These are phyloP conservation scores for Platyrinchus mystaceus DNA, from an alignment of 2,797 vertebrate species.

Conservation along the genomic window DNA sequence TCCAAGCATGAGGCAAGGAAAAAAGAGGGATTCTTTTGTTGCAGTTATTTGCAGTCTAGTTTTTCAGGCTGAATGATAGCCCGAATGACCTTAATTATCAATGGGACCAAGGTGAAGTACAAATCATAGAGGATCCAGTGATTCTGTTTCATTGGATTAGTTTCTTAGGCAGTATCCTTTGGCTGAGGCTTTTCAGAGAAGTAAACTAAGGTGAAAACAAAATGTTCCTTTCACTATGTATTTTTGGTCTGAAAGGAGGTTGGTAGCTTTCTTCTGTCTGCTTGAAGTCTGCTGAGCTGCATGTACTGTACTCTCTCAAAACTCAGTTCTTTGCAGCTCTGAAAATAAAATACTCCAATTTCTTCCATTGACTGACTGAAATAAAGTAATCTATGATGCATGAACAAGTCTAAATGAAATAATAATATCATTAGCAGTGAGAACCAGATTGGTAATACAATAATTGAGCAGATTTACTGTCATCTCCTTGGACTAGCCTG, in stretches of 20 bases:
- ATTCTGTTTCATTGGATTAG: constrained; percentile 85
- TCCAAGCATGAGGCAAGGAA: background rate
- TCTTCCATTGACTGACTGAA: constrained; percentile 89
- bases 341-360: constrained; percentile 84
- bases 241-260: constrained; percentile 25
- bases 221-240: constrained; percentile 27
- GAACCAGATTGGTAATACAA: constrained; percentile 90
- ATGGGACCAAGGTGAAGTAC: constrained; percentile 83
- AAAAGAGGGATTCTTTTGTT: constrained; percentile 61
- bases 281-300: constrained; percentile 29
- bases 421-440: constrained; percentile 98
- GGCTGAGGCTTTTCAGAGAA: constrained; percentile 78
- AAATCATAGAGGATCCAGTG: constrained; percentile 83
- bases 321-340: constrained; percentile 67
- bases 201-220: constrained; percentile 65
- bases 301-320: constrained; percentile 71
- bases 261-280: constrained; percentile 4
- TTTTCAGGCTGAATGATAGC: constrained; percentile 76
- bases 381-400: constrained; percentile 97
- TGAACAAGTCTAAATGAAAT: constrained; percentile 98
- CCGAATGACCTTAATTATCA: constrained; percentile 84
- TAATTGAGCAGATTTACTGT: constrained; percentile 97
- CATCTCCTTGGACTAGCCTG: constrained; percentile 82
- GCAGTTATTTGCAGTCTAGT: constrained; percentile 80
- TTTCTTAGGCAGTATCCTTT: constrained; percentile 78